A percentile compares a stretch with the other conserved stretches of the same genome.
Evolutionary conservation across 2,888 invertebrate genomes (phyloP).

Genomic region (Agrotis puta): DNA sequence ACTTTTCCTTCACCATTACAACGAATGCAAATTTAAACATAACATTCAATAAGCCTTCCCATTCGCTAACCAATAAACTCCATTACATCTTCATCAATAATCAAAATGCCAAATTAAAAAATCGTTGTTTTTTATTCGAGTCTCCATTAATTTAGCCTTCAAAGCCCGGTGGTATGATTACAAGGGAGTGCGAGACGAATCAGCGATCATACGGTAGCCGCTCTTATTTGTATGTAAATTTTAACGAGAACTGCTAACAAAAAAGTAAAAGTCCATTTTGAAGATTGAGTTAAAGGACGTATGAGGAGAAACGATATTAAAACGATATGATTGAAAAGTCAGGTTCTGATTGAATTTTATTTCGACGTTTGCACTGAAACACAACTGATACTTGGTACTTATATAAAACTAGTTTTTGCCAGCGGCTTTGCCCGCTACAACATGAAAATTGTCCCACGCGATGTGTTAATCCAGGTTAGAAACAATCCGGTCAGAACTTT

Average conservation of each 20-base stretch:
- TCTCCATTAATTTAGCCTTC: constrained; percentile 35
- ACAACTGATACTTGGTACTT: too few species aligned
- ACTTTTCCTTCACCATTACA: not conserved
- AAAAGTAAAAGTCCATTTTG: constrained; percentile 44
- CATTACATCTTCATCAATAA: constrained; percentile 27
- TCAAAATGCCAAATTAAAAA: constrained; percentile 31
- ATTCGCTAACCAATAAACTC: not conserved
- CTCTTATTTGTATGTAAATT: constrained; percentile 49
- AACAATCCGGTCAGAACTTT: too few species aligned
- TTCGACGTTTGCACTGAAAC: not conserved
- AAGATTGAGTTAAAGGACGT: not conserved
- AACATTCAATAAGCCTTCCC: not conserved
- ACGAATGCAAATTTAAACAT: not conserved
- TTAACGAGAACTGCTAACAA: constrained; percentile 41
- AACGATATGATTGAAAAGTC: constrained; percentile 1
- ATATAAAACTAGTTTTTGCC: too few species aligned
- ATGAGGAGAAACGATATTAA: constrained; percentile 29
- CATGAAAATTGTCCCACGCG: too few species aligned
- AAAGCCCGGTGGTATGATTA: constrained; percentile 38
- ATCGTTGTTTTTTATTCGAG: constrained; percentile 34
- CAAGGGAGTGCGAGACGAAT: constrained; percentile 41
- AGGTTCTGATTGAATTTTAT: not conserved
- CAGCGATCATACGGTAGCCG: constrained; percentile 53
- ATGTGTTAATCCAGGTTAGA: too few species aligned
- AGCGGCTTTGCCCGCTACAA: too few species aligned